A percentile compares a stretch with the other conserved stretches of the same genome.
Conservation (phyloP, 2,888 invertebrate species). For the Agrotis puta region DNA sequence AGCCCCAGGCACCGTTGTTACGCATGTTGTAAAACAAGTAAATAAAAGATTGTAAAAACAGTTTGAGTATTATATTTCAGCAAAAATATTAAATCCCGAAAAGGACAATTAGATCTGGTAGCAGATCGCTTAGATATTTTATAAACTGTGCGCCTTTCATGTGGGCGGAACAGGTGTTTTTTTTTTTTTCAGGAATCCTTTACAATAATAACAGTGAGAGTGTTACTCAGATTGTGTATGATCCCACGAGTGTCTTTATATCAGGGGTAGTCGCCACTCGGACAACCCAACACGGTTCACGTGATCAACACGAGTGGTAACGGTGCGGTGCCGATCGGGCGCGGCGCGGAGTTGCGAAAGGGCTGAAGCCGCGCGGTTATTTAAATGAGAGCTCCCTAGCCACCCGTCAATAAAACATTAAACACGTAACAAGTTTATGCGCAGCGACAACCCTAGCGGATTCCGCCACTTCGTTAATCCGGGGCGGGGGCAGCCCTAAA, state of each 20-base stretch:
- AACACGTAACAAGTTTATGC: slow-evolving; percentile 91
- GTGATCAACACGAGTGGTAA: slow-evolving; percentile 56
- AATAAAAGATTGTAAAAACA: slow-evolving; percentile 23
- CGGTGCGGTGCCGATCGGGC: slow-evolving; percentile 4
- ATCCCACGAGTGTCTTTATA: slow-evolving; percentile 31
- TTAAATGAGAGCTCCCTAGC: slow-evolving; percentile 89
- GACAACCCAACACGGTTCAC: slow-evolving; percentile 29
- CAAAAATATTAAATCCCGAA: slow-evolving; percentile 18
- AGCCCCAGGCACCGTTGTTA: slow-evolving; percentile 61
- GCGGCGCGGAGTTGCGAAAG: slow-evolving; percentile 55
- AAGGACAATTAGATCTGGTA: neutral
- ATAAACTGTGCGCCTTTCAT: slow-evolving; percentile 12
- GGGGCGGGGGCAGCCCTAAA: slow-evolving; percentile 91
- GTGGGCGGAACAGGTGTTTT: neutral
- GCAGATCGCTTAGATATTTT: neutral
- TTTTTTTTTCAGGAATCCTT: neutral
- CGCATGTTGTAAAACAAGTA: slow-evolving; percentile 37
- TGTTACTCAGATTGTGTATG: slow-evolving; percentile 1
- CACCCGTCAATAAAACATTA: slow-evolving; percentile 91
- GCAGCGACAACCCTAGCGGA: slow-evolving; percentile 90
- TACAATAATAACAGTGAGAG: slow-evolving; percentile 3
- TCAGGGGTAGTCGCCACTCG: slow-evolving; percentile 40
- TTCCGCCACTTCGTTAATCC: slow-evolving; percentile 91
- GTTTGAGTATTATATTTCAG: neutral
- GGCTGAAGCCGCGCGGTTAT: slow-evolving; percentile 79